Conservation (phyloP, 2,113 vertebrate species). For the Oncorhynchus clarkii region DNA sequence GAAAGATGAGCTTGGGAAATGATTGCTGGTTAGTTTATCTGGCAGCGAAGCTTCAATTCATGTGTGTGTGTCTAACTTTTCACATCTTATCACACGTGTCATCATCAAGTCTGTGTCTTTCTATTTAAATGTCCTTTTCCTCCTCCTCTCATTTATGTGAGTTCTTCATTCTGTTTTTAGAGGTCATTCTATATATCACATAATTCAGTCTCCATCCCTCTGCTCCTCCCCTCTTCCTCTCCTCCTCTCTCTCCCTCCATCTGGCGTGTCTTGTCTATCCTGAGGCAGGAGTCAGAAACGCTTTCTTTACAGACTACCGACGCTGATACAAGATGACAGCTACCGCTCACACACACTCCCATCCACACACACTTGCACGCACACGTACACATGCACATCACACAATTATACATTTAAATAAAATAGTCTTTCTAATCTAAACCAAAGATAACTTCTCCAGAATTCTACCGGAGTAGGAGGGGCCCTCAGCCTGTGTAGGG, state of each 20-base stretch:
- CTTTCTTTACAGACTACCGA: constrained; percentile 27
- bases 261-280: constrained; percentile 59
- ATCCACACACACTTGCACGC: neutral
- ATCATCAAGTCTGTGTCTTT: neutral
- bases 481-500: no score
- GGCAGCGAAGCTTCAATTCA: constrained; percentile 53
- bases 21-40: constrained; percentile 57
- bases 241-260: constrained; percentile 40
- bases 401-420: constrained; percentile 1
- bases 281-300: constrained; percentile 40
- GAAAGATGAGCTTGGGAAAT: constrained; percentile 50
- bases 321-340: constrained; percentile 49
- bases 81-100: constrained; percentile 12
- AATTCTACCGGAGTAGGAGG: no score
- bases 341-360: constrained; percentile 18
- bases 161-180: neutral
- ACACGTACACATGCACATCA: neutral
- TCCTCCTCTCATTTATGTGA: neutral
- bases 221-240: neutral
- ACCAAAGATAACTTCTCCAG: no score
- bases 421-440: no score
- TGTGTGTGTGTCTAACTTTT: constrained; percentile 16
- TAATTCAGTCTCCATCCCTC: neutral
- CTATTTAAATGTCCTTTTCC: neutral
- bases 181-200: constrained; percentile 6